Evolutionary conservation across 2,113 vertebrate genomes (phyloP).

Genomic region (Ceratotherium simum): DNA sequence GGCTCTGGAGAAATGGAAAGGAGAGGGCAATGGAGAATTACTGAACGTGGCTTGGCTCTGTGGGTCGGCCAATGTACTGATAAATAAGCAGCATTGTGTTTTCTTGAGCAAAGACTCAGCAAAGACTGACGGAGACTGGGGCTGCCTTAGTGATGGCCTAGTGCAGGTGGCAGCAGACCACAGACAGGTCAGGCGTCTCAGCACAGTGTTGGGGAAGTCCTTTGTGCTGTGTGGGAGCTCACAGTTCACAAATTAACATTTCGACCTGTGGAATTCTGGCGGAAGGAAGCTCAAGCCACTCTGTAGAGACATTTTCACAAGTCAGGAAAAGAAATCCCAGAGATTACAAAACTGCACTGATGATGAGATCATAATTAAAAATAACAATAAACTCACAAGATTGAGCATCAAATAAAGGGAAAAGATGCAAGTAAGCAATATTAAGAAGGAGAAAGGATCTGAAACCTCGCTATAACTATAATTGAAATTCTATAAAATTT

Average conservation of each 20-base stretch:
- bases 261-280: background rate
- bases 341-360: background rate
- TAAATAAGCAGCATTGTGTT: background rate
- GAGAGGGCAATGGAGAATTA: background rate
- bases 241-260: background rate
- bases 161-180: too few relatives aligned
- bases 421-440: background rate
- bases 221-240: accelerated
- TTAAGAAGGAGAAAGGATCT: background rate
- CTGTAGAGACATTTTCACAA: background rate
- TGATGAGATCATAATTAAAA: background rate
- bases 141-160: background rate
- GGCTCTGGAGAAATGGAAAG: background rate
- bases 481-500: background rate
- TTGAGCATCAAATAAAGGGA: background rate
- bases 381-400: background rate
- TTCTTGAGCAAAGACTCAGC: background rate
- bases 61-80: too few relatives aligned
- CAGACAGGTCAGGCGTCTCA: background rate
- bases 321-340: background rate
- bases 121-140: background rate
- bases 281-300: background rate
- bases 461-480: background rate
- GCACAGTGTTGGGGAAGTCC: accelerated
- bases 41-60: accelerated